Evolutionary conservation across 2,888 invertebrate species (phyloP), one percentile per base, ranked within the genome.

Genomic region (Cantharis flavilabris): DNA sequence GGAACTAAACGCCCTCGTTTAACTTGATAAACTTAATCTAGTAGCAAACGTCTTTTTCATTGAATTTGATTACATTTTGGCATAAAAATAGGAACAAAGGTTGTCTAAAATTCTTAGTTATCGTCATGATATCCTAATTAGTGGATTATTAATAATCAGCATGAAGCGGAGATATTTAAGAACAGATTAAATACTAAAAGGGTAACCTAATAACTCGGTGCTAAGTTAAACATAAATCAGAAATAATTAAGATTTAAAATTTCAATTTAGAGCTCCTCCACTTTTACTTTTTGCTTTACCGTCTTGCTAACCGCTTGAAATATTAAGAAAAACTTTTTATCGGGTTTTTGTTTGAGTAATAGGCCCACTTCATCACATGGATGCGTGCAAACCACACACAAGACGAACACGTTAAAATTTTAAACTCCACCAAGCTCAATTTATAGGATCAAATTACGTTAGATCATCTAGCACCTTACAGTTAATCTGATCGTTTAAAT

Each of bases 311-410:
- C 49, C 49, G 49, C n/a, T 49, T 49, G n/a, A 49, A 49, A 49
- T 49, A 49, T 49, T 49, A 49, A 49, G n/a, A 26, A 20, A 71
- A 71, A 64, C 63, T 64, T 71, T 71, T 63, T 71, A 63, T 64
- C 64, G 63, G 30, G 26, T 71, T 77, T 80, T 80, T 75, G 73
- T 78, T 64, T 79, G 78, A 81, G 76, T 82, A 82, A 82, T 81
- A 80, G 79, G 76, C 49, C 76, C 77, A 78, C 80, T 80, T 79
- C 75, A 76, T 81, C 77, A 76, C 62, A 76, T 76, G 62, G 72
- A 65, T 62, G 76, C 70, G 72, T 76, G 16, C 64, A 62, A 76
- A 72, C 69, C 62, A 71, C 62, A 71, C 65, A 71, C 65, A 65
- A 70, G 70, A 65, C 18, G 76, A 71, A 30, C 72, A 76, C 72